Evolutionary conservation across 1,140 invertebrate species (phyloP), one percentile per base, ranked within the genome.

Genomic region (Drosophila malerkotliana): DNA sequence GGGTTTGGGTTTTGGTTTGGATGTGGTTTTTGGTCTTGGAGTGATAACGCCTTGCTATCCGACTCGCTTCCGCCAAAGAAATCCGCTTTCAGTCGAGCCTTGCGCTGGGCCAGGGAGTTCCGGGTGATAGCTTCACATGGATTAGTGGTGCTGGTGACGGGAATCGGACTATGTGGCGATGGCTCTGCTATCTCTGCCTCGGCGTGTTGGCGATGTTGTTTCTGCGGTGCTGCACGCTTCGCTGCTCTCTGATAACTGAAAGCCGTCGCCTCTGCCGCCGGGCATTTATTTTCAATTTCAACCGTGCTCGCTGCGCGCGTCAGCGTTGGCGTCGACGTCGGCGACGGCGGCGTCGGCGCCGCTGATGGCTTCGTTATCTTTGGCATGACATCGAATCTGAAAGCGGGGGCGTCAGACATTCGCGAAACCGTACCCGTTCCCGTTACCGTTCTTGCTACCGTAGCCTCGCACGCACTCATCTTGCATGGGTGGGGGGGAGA

Each of bases 231-330:
- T 73, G 61, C 59, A 75, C 72, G 79, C 75, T 90, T 72, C 74
- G 77, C 56, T 88, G 80, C 77, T 88, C 79, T 83, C 74, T 88
- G 88, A 90, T 90, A 85, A 90, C 88, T 90, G 80, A 90, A 83
- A 62, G 79, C 74, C 67, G 76, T 87, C 76, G 72, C 77, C 88
- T 69, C 77, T 84, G 66, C 88, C 53, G 53, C 52, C 79, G 77
- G 71, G 58, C 79, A 90, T 90, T 90, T 90, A 90, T 90, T 90
- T 88, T 90, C 82, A 69, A 72, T 79, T 67, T 90, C 85, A 84
- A 90, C 81, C 77, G 67, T 69, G 76, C 73, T 68, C 77, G 49
- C 41, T 44, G 55, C 18, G 45, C 51, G 8, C 47, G 52, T 21
- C 45, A 53, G 5, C 37, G 62, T n/a, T 47, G 56, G 7, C 53